Evolutionary conservation across 2,797 vertebrate genomes (phyloP), one percentile per base, ranked within the genome.

Genomic region (Gadopsis bispinosus): DNA sequence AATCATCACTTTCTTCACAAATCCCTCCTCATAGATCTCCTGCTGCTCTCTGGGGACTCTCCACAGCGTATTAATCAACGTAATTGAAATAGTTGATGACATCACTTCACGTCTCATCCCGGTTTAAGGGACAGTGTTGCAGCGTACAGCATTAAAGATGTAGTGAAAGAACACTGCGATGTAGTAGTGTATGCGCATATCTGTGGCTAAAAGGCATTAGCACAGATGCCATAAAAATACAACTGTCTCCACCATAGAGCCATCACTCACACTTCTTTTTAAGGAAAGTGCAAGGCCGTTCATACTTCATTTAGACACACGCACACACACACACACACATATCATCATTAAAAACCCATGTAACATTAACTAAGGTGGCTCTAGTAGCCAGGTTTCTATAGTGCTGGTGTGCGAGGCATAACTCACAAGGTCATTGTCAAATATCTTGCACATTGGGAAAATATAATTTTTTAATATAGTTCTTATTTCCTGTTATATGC

Each of bases 71-170:
- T 93, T 89, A 93, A 93, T 94, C 93, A 94, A 87, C 73, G 82
- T 93, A 91, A 94, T 94, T 93, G 91, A 92, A 94, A 93, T 87
- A 83, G 87, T 92, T 93, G 89, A 94, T 93, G 93, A 87, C 85
- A 91, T 90, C 90, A 91, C 89, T 93, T 89, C 82, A 89, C 78
- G 75, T 79, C 82, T 87, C 81, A 84, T 89, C 76, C 71, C n/a
- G 19, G 80, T 91, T 90, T 93, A 78, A 83, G 83, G 74, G 74
- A 83, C 73, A 66, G 60, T 75, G 78, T 41, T 41, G 81, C 77
- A 73, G 80, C 22, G 19, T 26, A 26, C 26, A 79, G 79, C 80
- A 75, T 89, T 89, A 88, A 85, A 88, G 79, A 91, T 77, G 73
- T 79, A 70, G 77, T 88, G 75, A 91, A 90, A 90, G 80, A 73